Evolutionary conservation across 2,797 vertebrate species (phyloP).

Genomic region (Coendou prehensilis): DNA sequence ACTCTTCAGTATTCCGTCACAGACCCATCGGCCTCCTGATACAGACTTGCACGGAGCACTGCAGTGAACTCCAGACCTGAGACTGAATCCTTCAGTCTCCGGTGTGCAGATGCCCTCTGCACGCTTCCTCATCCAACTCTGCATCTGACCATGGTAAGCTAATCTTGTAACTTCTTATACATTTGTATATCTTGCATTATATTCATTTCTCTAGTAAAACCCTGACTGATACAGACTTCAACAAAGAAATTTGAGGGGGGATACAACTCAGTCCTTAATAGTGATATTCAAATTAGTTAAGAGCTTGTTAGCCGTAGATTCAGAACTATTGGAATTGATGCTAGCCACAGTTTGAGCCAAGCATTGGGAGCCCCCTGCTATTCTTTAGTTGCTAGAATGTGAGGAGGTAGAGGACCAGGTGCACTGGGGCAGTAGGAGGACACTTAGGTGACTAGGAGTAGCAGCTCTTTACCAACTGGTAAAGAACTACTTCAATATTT

Average conservation of each 20-base stretch:
- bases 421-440: neutral
- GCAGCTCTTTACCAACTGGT: neutral
- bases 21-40: too few relatives aligned
- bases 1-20: too few relatives aligned
- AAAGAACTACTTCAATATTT: neutral
- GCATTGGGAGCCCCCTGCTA: neutral
- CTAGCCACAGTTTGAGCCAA: neutral
- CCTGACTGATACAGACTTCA: neutral
- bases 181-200: too few relatives aligned
- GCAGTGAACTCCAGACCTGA: too few relatives aligned
- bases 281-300: slow-evolving; percentile 20
- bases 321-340: neutral
- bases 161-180: too few relatives aligned
- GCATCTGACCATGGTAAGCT: too few relatives aligned
- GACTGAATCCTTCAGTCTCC: too few relatives aligned
- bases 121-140: too few relatives aligned
- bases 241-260: neutral
- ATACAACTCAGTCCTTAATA: neutral
- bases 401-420: neutral
- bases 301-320: neutral
- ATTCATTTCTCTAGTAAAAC: too few relatives aligned
- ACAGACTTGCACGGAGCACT: too few relatives aligned
- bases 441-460: neutral
- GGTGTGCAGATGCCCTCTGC: too few relatives aligned
- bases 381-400: neutral